Base-by-base conservation (phyloP, 2,888 invertebrate genomes). In the Nemotelus pantherinus region DNA sequence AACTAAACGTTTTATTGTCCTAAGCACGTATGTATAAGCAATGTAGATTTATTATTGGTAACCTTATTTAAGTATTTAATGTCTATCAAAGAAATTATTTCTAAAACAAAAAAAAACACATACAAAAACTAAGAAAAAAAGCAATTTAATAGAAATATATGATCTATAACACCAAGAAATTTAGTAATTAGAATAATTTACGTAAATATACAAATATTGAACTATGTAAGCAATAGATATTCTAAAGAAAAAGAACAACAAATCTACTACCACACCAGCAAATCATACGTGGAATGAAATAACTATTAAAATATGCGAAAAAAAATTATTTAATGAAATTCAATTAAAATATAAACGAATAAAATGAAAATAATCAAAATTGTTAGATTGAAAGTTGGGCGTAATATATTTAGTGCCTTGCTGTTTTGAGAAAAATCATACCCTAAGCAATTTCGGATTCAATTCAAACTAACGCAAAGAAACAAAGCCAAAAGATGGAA, bases 21-120 rank as follows among this genome's bases (percentile, higher is more conserved):
- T 25, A 25, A 25, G 25, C 25, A 25, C 25, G 25, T 25, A 25
- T 25, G 25, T 25, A 25, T 25, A 25, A 25, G 25, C 25, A 25
- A 25, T 25, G 25, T 25, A 25, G 25, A 25, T 25, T 25, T 25
- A 25, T 25, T 25, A 68, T 47, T 3, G 6, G 53, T 53, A 68
- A 50, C n/a, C 41, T 68, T 68, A 44, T 68, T 53, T 68, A 65
- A 65, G 65, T 68, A 68, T 68, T 68, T 50, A 50, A 41, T 70
- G 6, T 43, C 3, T n/a, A 25, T 5, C 9, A n/a, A 5, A 58
- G 9, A 58, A 58, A 25, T 58, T n/a, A 58, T n/a, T 5, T n/a
- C 9, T 9, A 25, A 25, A 25, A 25, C 58, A 58, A 70, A 41
- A 50, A 41, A 60, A 60, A 41, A 60, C 25, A 58, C 58, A 58